Evolutionary conservation across 2,113 vertebrate species (phyloP).

Genomic region (Corvus hawaiiensis): DNA sequence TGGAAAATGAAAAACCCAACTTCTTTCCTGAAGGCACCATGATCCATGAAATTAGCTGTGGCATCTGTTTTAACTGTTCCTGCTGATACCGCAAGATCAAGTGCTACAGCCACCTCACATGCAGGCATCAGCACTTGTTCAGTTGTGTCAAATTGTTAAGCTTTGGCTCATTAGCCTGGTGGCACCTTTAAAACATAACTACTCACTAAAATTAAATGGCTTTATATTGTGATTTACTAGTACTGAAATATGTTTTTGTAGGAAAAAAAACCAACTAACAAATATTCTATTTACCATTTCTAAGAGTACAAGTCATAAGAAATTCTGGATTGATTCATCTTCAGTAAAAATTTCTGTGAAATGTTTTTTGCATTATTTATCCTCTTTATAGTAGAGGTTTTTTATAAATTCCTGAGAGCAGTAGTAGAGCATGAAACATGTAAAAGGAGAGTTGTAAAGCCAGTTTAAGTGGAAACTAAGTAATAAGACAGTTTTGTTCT

Average conservation of each 20-base stretch:
- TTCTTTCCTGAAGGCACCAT: not conserved
- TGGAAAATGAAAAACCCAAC: not conserved
- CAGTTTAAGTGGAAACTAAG: not conserved
- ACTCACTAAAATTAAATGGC: not conserved
- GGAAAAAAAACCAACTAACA: too few species aligned
- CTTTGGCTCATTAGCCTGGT: not conserved
- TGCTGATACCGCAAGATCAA: slow-evolving; percentile 20
- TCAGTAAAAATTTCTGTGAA: not conserved
- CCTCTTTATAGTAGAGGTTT: not conserved
- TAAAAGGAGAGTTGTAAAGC: not conserved
- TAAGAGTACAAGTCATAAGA: not conserved
- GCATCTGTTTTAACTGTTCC: not conserved
- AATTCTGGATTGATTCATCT: not conserved
- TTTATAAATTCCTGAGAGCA: not conserved
- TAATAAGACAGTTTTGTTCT: not conserved
- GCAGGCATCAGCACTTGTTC: not conserved
- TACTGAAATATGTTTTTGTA: not conserved
- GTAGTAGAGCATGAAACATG: not conserved
- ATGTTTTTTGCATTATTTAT: not conserved
- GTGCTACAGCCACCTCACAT: not conserved
- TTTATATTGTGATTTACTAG: not conserved
- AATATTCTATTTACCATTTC: not conserved
- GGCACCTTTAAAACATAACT: not conserved
- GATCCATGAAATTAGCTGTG: slow-evolving; percentile 6
- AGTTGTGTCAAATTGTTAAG: not conserved